Evolutionary conservation across 2,797 vertebrate genomes (phyloP).

Genomic region (Hydrophis major): DNA sequence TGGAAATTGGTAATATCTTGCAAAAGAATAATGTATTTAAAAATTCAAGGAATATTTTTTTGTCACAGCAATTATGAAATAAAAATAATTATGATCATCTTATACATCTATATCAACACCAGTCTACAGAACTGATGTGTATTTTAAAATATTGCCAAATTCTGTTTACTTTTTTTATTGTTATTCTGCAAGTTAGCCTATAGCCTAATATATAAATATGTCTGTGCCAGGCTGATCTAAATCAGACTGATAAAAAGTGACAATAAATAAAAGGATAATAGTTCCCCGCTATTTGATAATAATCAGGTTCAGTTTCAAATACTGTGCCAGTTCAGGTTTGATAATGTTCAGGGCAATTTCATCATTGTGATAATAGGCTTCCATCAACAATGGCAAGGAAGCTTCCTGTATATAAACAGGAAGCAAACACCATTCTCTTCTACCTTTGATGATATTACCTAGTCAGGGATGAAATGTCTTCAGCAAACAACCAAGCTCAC

Average conservation of each 20-base stretch:
- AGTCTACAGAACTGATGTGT: neutral
- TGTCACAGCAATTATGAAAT: neutral
- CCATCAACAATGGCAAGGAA: neutral
- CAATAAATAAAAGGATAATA: neutral
- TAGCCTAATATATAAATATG: neutral
- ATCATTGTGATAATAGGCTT: neutral
- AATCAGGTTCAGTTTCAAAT: neutral
- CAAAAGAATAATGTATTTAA: neutral
- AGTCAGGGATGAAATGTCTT: neutral
- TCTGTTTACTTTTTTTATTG: neutral
- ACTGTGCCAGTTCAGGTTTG: neutral
- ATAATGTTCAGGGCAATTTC: neutral
- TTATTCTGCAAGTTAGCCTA: neutral
- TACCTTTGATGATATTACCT: neutral
- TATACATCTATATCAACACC: neutral
- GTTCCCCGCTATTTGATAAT: neutral
- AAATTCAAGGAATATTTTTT: neutral
- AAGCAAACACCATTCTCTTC: neutral
- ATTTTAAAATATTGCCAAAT: constrained; percentile 2
- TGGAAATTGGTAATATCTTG: neutral
- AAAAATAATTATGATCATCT: neutral
- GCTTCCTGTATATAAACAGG: neutral
- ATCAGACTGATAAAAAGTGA: neutral
- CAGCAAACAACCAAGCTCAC: neutral
- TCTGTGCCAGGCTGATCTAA: neutral